A percentile compares a stretch with the other conserved stretches of the same genome.
Conservation (phyloP, 2,797 vertebrate genomes). For the Myotis pilosus region DNA sequence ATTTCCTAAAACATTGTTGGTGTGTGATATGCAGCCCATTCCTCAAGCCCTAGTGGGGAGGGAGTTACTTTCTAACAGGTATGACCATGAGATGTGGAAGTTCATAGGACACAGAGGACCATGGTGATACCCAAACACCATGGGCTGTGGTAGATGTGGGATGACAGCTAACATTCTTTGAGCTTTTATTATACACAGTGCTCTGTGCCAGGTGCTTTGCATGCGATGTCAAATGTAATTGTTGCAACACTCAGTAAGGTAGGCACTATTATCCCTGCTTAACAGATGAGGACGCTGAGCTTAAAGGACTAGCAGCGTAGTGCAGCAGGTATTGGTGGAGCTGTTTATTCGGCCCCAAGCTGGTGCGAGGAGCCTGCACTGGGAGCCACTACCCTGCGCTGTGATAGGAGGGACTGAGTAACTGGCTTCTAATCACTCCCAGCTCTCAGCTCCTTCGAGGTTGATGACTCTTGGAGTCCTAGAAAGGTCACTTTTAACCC, state of each 20-base stretch:
- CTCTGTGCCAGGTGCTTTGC: neutral
- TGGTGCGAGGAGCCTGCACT: fast-evolving
- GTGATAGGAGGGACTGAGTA: neutral
- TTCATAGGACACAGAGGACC: neutral
- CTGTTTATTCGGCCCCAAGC: neutral
- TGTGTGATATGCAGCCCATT: neutral
- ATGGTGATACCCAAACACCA: neutral
- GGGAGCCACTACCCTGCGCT: neutral
- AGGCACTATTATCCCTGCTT: neutral
- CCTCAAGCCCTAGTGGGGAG: neutral
- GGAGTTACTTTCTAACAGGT: neutral
- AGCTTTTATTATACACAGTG: neutral
- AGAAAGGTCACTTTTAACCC: neutral
- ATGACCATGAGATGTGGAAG: neutral
- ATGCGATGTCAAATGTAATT: neutral
- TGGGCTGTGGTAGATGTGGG: neutral
- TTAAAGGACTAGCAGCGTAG: neutral
- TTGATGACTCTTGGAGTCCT: neutral
- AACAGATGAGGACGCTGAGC: neutral
- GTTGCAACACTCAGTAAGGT: neutral
- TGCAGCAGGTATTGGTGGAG: neutral
- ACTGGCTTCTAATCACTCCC: neutral
- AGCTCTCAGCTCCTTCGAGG: neutral
- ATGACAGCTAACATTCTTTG: neutral
- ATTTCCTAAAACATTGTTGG: neutral